Evolutionary conservation across 1,140 invertebrate genomes (phyloP), one percentile per base, ranked within the genome.

Genomic region (Drosophila cardini): DNA sequence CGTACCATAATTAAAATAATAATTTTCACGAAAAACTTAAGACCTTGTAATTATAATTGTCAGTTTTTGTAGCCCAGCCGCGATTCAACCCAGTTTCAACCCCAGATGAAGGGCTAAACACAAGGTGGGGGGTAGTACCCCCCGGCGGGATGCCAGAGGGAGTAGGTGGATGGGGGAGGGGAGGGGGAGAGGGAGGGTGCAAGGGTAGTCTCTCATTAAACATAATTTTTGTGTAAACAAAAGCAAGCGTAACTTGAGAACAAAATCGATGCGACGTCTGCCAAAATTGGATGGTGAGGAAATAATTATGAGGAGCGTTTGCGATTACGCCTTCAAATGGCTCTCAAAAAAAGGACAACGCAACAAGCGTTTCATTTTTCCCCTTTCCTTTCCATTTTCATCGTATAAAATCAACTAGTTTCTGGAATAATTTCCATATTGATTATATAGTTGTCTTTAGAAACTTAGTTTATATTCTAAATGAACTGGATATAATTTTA

Each of bases 141-240:
- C 6, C 16, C 36, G 42, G 30, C 21, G 26, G 4, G n/a, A 36
- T 8, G 67, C 18, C 53, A 62, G 61, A 63, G 68, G 60, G 78
- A 26, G 67, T 57, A 3, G 21, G 1, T n/a, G 21, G 21, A 26
- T 2, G 21, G 21, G 21, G 21, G n/a, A n/a, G 21, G 1, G 21
- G 21, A 26, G 21, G 21, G 21, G 21, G 21, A 26, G 21, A 5
- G 2, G 21, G 4, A 26, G 21, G 21, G 21, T 4, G 5, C 4
- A 26, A 26, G 21, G 21, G 21, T 26, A 26, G 69, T 63, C 85
- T 79, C 84, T 87, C 84, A 87, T 87, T 87, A 87, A 89, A 83
- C 83, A 87, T 87, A 87, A 87, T 87, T 87, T 83, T 84, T 87
- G 80, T 80, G 84, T 87, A 89, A 87, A 87, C 84, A 87, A 89